A percentile compares a stretch with the other conserved stretches of the same genome.
Conservation (phyloP, 2,888 invertebrate genomes). For the Mesorhabditis sp. region DNA sequence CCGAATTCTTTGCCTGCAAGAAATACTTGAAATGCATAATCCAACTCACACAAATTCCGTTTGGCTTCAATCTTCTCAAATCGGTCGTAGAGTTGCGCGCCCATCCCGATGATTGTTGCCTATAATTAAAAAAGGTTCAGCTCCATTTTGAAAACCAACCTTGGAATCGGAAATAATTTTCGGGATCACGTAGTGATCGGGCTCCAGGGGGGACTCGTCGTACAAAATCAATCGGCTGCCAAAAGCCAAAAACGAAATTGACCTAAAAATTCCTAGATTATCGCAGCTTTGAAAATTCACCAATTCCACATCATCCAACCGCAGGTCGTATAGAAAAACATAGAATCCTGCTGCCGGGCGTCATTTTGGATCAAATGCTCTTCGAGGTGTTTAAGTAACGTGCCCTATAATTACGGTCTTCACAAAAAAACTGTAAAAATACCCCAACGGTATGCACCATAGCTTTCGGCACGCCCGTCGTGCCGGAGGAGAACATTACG, state of each 20-base stretch:
- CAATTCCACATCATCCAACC: constrained; percentile 70
- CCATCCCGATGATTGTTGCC: constrained; percentile 64
- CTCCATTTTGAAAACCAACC: background rate
- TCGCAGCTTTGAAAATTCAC: constrained; percentile 57
- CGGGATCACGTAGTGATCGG: constrained; percentile 51
- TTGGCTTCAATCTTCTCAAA: constrained; percentile 59
- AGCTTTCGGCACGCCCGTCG: constrained; percentile 67
- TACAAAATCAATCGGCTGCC: constrained; percentile 62
- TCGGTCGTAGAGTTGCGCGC: constrained; percentile 65
- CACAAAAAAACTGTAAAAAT: constrained; percentile 38
- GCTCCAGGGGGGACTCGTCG: constrained; percentile 65
- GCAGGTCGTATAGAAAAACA: constrained; percentile 66
- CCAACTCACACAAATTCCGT: constrained; percentile 40
- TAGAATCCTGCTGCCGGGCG: constrained; percentile 61
- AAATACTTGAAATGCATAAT: background rate
- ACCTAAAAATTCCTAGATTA: constrained; percentile 18
- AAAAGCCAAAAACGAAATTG: constrained; percentile 60
- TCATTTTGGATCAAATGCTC: constrained; percentile 65
- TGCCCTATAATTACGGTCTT: constrained; percentile 60
- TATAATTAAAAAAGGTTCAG: constrained; percentile 25
- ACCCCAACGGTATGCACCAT: constrained; percentile 66
- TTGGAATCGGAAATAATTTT: background rate
- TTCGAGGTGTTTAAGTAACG: constrained; percentile 65
- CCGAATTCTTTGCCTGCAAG: constrained; percentile 60
- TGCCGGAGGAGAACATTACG: constrained; percentile 67